Percentiles rank a stretch among this genome's conserved stretches.
These are phyloP conservation scores for Motacilla tschutschensis DNA, from an alignment of 2,113 vertebrate genomes.

Conservation along the genomic window DNA sequence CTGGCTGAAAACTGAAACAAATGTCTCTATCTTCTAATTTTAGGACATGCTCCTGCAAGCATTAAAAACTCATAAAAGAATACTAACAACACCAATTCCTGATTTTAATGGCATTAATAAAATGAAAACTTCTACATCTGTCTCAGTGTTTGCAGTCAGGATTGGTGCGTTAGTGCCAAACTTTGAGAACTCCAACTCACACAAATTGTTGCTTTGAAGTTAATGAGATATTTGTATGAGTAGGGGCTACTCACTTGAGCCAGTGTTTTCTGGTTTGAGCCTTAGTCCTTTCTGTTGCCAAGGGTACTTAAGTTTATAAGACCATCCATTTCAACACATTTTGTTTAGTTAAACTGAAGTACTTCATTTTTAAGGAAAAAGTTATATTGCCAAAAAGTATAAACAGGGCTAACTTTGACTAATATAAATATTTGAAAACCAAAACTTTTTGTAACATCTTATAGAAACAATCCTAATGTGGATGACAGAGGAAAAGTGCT, in stretches of 20 bases:
- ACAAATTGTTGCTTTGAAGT: slow-evolving; percentile 52
- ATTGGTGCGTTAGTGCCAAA: slow-evolving; percentile 3
- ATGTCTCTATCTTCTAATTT: background rate
- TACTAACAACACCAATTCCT: background rate
- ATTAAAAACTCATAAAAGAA: slow-evolving; percentile 5
- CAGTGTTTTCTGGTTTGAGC: slow-evolving; percentile 25
- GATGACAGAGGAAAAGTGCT: slow-evolving; percentile 63
- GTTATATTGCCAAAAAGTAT: slow-evolving; percentile 78
- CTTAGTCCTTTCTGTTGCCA: slow-evolving; percentile 58
- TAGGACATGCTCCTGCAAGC: background rate
- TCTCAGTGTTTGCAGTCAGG: slow-evolving; percentile 23
- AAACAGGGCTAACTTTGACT: slow-evolving; percentile 77
- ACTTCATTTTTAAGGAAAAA: slow-evolving; percentile 78
- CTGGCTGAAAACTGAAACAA: background rate
- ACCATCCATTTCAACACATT: slow-evolving; percentile 76
- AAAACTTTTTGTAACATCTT: slow-evolving; percentile 74
- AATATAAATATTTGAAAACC: slow-evolving; percentile 83
- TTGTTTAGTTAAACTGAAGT: slow-evolving; percentile 80
- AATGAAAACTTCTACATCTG: slow-evolving; percentile 28
- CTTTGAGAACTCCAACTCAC: slow-evolving; percentile 37
- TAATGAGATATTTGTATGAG: slow-evolving; percentile 57
- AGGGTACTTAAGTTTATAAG: slow-evolving; percentile 74
- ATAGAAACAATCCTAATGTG: slow-evolving; percentile 67
- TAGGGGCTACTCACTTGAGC: slow-evolving; percentile 33
- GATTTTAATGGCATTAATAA: slow-evolving; percentile 41